Percentiles rank a stretch among this genome's conserved stretches.
phyloP scores from a whole-genome alignment of 2,888 invertebrate genomes.

The Agonopterix alstromeriana region DNA sequence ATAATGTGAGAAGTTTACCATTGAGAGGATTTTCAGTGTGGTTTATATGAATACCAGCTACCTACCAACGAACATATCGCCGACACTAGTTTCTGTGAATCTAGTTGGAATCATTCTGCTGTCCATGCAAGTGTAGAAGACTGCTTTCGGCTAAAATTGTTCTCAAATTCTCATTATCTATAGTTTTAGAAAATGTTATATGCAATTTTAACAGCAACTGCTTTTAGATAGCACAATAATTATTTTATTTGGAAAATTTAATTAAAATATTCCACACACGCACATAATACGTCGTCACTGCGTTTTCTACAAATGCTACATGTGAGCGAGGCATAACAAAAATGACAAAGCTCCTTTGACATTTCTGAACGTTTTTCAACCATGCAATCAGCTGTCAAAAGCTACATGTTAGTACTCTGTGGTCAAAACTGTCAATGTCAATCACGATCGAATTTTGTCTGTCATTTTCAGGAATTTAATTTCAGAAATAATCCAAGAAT shows the following conservation, averaged over 20 bases:
- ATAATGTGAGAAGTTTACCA: not conserved
- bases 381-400: not conserved
- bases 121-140: slow-evolving; percentile 99
- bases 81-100: slow-evolving; percentile 96
- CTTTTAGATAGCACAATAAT: no score
- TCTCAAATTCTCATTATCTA: no score
- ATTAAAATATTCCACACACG: no score
- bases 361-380: not conserved
- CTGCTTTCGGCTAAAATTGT: slow-evolving; percentile 90
- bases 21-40: not conserved
- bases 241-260: no score
- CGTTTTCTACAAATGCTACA: not conserved
- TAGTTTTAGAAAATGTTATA: no score
- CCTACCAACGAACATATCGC: slow-evolving; percentile 97
- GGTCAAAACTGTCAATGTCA: no score
- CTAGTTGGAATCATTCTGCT: slow-evolving; percentile 97
- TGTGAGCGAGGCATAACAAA: not conserved
- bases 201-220: no score
- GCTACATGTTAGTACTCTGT: no score
- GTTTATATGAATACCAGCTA: slow-evolving; percentile 11
- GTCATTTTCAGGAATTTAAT: no score
- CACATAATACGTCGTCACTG: no score
- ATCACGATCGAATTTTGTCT: no score
- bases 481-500: no score
- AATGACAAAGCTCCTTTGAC: not conserved